A percentile compares a stretch with the other conserved stretches of the same genome.
Evolutionary conservation across 2,113 vertebrate species (phyloP).

Genomic region (Chaetodon trifascialis): DNA sequence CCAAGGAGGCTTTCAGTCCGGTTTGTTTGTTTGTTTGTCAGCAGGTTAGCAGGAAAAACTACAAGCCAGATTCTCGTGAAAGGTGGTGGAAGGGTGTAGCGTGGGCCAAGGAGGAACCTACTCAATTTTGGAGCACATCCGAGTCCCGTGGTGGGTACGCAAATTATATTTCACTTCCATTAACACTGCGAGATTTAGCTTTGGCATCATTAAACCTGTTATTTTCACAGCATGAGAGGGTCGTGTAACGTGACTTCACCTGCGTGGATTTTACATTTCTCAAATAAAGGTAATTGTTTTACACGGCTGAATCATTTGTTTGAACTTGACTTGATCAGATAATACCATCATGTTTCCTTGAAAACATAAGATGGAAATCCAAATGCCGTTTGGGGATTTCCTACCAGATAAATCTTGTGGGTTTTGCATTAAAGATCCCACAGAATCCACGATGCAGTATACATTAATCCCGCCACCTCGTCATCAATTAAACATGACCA

Average conservation of each 20-base stretch:
- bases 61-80: too few relatives aligned
- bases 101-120: too few relatives aligned
- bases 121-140: too few relatives aligned
- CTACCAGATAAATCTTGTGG: neutral
- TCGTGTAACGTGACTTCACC: neutral
- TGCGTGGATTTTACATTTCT: neutral
- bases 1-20: too few relatives aligned
- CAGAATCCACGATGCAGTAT: constrained; percentile 23
- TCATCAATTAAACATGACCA: constrained; percentile 54
- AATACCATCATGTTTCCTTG: constrained; percentile 6
- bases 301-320: neutral
- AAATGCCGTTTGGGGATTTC: constrained; percentile 15
- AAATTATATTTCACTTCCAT: too few relatives aligned
- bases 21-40: too few relatives aligned
- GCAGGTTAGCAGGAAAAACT: too few relatives aligned
- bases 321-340: neutral
- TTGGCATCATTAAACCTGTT: neutral
- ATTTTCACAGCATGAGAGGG: neutral
- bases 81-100: too few relatives aligned
- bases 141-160: too few relatives aligned
- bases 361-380: constrained; percentile 1
- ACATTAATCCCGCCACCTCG: constrained; percentile 15
- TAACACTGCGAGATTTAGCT: too few relatives aligned
- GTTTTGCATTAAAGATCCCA: constrained; percentile 18
- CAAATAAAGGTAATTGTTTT: neutral